Base-by-base conservation (phyloP, 2,113 vertebrate species). In the Hemicordylus capensis region DNA sequence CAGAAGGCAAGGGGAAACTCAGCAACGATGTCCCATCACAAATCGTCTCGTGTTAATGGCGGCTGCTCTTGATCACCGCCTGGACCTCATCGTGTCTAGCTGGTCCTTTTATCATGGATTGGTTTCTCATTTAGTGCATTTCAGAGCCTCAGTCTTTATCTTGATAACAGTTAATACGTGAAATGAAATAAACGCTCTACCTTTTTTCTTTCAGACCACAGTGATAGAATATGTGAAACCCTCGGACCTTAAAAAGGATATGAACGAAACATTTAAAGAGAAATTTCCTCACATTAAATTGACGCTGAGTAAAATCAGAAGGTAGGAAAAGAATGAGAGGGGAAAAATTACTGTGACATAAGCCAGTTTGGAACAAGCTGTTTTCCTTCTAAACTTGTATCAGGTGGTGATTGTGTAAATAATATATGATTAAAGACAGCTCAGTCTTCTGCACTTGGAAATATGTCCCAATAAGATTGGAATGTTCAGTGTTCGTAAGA, bases 171-270 rank as follows among this genome's bases (percentile, higher is more conserved):
- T 28, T 15, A 6, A 69, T 22, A 56, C 22, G 24, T 63, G 28
- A 70, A 77, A 44, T n/a, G n/a, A n/a, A 31, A 28, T 22, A 66
- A 77, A 31, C 22, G 1, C 39, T 37, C 2, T 79, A 70, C 7
- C 58, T 66, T 24, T 77, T n/a, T n/a, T 75, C 1, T 91, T 87
- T 69, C 95, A 99, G 98, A 99, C 99, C 14, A 99, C 99, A 0
- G 98, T 99, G 39, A 99, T 99, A 46, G 99, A 99, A 89, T 99
- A 99, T 0, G 98, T 99, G 92, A 99, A 99, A 88, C 98, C 99
- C 0, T 98, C 98, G 0, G 99, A 99, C 93, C 96, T 99, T 96
- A 99, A 99, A 94, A 99, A 98, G 90, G 98, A 99, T 96, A 99
- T 99, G 99, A 99, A 99, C 6, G 99, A 99, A 96, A 99, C 98